Base-by-base conservation (phyloP, 1,140 invertebrate species). In the Mya arenaria region DNA sequence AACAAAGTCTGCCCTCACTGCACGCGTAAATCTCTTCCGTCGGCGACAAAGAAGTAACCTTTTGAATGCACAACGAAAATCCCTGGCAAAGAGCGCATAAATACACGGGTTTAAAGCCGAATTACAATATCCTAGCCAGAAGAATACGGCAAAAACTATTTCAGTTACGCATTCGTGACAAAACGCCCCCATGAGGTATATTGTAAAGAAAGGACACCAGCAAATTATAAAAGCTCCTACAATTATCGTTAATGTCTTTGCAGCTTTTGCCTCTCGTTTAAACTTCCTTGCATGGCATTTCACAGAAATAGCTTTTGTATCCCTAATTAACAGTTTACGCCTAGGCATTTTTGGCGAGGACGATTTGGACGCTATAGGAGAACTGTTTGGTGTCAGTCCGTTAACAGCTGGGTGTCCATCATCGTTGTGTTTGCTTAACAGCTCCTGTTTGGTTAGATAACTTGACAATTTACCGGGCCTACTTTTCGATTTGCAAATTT, bases 81-180 rank as follows among this genome's bases (percentile, higher is more conserved):
- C 97, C 91, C 96, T 96, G 84, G 96, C 97, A 92, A 98, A 98
- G 41, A 98, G 93, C 1, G 97, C 97, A 91, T 98, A 98, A n/a
- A 91, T 85, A 60, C 87, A 85, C 4, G 89, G 89, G 93, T 98
- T 98, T 93, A 99, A 97, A 28, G 97, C 97, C 25, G 97, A 98
- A 93, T 99, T 99, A 77, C 97, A 98, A 92, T 99, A 99, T 77
- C 98, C 98, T 85, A 99, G 95, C 98, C 98, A 99, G 71, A 98
- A 98, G 75, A 99, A 95, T 80, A 98, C 96, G 94, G 98, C 95
- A 92, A 99, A 99, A 1, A 97, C 96, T 79, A 94, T 91, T 92
- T 95, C 95, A 37, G 97, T 96, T 90, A 99, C 97, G 93, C 97
- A 99, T 3, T 96, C 97, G 90, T 98, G 98, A 94, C 97, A 98